Evolutionary conservation across 37 sponge, comb jelly and placozoan genomes (phyloP).

Genomic region (Corticium candelabrum): DNA sequence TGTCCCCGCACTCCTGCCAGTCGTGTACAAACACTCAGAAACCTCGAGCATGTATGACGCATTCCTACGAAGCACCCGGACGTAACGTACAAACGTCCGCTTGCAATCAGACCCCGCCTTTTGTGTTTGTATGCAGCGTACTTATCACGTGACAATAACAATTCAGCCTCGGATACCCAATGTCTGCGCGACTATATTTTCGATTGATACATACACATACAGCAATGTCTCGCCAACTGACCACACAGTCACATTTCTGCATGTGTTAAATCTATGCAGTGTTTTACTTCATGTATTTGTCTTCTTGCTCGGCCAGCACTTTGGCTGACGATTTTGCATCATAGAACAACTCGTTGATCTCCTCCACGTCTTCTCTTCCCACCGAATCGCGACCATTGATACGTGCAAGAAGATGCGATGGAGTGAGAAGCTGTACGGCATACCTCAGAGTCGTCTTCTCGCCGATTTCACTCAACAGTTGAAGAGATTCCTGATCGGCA

Average conservation of each 20-base stretch:
- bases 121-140: too few species aligned
- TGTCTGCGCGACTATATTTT: too few species aligned
- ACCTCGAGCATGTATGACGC: too few species aligned
- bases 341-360: slow-evolving; percentile 87
- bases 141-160: too few species aligned
- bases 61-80: too few species aligned
- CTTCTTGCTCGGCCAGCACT: slow-evolving; percentile 77
- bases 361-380: slow-evolving; percentile 73
- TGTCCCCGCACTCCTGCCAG: too few species aligned
- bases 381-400: slow-evolving; percentile 84
- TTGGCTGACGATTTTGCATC: slow-evolving; percentile 97
- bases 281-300: slow-evolving; percentile 87
- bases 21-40: too few species aligned
- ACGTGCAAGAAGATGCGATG: slow-evolving; percentile 75
- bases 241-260: neutral
- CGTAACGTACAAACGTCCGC: too few species aligned
- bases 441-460: slow-evolving; percentile 75
- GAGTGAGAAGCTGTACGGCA: slow-evolving; percentile 92
- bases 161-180: too few species aligned
- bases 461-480: slow-evolving; percentile 74
- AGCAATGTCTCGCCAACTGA: neutral
- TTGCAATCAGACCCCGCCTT: too few species aligned
- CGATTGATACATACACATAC: too few species aligned
- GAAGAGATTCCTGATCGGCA: slow-evolving; percentile 54
- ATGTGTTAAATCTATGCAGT: neutral